These are phyloP conservation scores for Xyrauchen texanus DNA, from an alignment of 2,113 vertebrate species.

Conservation along the genomic window DNA sequence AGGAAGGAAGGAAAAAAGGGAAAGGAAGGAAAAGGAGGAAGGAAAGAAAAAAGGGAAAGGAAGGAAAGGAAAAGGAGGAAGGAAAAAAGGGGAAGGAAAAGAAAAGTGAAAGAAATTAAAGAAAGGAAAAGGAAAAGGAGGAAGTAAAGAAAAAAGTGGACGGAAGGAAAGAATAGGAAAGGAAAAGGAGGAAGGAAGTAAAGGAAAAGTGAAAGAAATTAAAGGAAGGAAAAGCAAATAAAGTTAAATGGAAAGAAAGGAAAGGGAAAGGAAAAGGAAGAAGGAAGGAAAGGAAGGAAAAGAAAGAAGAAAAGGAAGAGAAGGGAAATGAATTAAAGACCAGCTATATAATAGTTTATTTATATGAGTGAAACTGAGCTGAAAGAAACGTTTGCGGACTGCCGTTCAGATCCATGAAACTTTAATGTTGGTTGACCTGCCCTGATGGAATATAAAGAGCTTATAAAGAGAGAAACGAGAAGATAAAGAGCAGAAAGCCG, in stretches of 20 bases:
- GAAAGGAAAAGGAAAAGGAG: too few relatives aligned
- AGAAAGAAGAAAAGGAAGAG: too few relatives aligned
- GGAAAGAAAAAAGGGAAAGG: slow-evolving; percentile 59
- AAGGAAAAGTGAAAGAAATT: not conserved
- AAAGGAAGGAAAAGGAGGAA: slow-evolving; percentile 71
- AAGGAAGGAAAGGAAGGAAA: not conserved
- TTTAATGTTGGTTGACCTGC: slow-evolving; percentile 35
- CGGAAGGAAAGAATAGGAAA: too few relatives aligned
- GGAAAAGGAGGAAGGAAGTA: not conserved
- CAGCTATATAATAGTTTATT: slow-evolving; percentile 18
- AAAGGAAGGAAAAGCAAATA: not conserved
- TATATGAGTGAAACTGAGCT: slow-evolving; percentile 44
- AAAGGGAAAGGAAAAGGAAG: not conserved
- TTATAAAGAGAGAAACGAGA: slow-evolving; percentile 22
- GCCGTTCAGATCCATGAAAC: slow-evolving; percentile 37
- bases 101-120: too few relatives aligned
- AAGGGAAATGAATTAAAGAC: not conserved
- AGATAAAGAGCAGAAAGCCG: not conserved
- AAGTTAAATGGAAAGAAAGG: not conserved
- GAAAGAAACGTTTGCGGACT: slow-evolving; percentile 29
- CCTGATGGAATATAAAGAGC: slow-evolving; percentile 21
- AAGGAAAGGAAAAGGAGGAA: slow-evolving; percentile 73
- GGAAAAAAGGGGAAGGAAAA: slow-evolving; percentile 46
- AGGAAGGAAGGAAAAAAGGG: not conserved
- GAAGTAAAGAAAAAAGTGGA: not conserved